Evolutionary conservation across 2,797 vertebrate genomes (phyloP).

Genomic region (Phalanger gymnotis): DNA sequence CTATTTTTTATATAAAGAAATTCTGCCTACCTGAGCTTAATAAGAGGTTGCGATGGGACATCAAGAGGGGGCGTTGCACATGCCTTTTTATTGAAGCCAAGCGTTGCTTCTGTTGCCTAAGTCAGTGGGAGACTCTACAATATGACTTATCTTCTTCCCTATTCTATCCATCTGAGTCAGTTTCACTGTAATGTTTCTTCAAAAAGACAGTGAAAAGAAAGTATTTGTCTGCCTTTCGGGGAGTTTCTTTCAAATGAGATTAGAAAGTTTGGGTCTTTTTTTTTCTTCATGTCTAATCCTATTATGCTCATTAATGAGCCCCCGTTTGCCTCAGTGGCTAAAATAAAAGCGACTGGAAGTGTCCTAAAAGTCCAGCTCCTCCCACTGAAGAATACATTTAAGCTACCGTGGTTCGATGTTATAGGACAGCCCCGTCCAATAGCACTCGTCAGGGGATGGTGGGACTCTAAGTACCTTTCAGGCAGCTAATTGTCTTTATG

Average conservation of each 20-base stretch:
- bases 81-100: constrained; percentile 65
- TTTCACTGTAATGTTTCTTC: constrained; percentile 65
- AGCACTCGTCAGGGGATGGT: not conserved
- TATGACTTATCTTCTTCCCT: constrained; percentile 73
- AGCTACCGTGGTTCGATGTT: constrained; percentile 50
- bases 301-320: constrained; percentile 81
- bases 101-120: constrained; percentile 70
- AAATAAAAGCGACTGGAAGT: constrained; percentile 75
- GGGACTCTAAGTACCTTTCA: not conserved
- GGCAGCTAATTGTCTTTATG: not conserved
- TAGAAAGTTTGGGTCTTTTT: constrained; percentile 77
- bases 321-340: constrained; percentile 75
- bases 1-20: constrained; percentile 69
- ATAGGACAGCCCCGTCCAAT: not conserved
- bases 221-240: constrained; percentile 75
- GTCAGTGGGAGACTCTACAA: constrained; percentile 51
- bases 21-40: constrained; percentile 62
- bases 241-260: constrained; percentile 79
- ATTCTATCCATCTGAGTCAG: constrained; percentile 76
- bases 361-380: constrained; percentile 73
- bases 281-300: constrained; percentile 80
- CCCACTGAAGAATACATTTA: constrained; percentile 72
- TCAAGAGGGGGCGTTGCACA: constrained; percentile 70
- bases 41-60: constrained; percentile 46
- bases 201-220: constrained; percentile 75